phyloP scores from a whole-genome alignment of 2,113 vertebrate genomes.

The Serinus canaria region DNA sequence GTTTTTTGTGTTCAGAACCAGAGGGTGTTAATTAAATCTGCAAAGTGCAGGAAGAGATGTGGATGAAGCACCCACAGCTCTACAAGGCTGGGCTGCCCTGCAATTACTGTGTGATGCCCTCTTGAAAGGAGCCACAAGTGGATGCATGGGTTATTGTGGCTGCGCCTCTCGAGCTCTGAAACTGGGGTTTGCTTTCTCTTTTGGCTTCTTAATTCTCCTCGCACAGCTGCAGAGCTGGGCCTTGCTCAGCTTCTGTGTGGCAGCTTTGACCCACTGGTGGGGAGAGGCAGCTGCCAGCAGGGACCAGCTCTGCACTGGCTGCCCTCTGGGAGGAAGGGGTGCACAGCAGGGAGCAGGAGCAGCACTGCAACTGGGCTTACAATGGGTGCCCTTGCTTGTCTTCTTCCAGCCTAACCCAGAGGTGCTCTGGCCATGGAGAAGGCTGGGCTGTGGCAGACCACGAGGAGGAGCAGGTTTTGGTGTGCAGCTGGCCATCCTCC shows the following conservation, averaged over 20 bases:
- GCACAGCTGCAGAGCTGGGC: neutral
- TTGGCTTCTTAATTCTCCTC: neutral
- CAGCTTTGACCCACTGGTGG: accelerated
- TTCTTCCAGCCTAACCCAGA: neutral
- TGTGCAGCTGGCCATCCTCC: neutral
- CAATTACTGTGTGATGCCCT: neutral
- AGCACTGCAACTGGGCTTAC: neutral
- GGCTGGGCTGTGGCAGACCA: accelerated
- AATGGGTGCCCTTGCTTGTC: too few relatives aligned
- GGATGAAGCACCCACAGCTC: accelerated
- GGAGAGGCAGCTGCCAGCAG: neutral
- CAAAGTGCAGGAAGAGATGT: neutral
- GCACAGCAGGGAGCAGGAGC: neutral
- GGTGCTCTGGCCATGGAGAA: neutral
- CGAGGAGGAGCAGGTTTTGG: neutral
- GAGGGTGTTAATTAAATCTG: neutral
- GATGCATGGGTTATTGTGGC: neutral
- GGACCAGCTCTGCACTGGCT: neutral
- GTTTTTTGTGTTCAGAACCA: neutral
- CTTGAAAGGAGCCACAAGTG: neutral
- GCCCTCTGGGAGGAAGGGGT: accelerated
- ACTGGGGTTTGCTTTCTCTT: neutral
- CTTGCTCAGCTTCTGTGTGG: neutral
- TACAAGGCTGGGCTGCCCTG: neutral
- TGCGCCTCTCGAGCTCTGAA: neutral